Percentiles rank a stretch among this genome's conserved stretches.
Conservation (phyloP, 2,888 invertebrate genomes). For the Orchesellides sinensis region DNA sequence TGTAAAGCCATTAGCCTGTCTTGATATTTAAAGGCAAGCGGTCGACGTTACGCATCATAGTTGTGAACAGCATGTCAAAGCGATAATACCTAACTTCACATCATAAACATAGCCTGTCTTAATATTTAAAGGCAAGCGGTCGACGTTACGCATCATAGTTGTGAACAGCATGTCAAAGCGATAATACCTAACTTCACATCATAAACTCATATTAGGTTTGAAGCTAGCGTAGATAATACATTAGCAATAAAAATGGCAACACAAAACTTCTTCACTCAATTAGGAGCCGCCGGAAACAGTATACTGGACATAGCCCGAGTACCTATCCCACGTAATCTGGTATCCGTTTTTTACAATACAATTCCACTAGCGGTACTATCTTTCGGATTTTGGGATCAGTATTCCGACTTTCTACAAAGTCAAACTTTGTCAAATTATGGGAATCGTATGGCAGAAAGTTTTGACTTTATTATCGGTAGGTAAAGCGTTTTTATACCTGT, state of each 20-base stretch:
- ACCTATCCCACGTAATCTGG: neutral
- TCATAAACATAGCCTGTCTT: too few relatives aligned
- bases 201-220: too few relatives aligned
- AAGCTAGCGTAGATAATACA: neutral
- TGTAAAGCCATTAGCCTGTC: too few relatives aligned
- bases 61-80: too few relatives aligned
- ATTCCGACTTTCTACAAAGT: conserved; percentile 32
- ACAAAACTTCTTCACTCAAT: neutral
- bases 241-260: neutral
- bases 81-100: neutral
- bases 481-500: neutral
- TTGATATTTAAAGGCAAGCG: neutral
- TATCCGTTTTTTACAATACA: neutral
- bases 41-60: too few relatives aligned
- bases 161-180: too few relatives aligned
- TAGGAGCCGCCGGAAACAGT: too few relatives aligned
- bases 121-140: neutral
- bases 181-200: neutral
- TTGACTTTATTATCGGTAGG: conserved; percentile 43
- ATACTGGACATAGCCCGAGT: too few relatives aligned
- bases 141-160: too few relatives aligned
- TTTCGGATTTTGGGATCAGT: conserved; percentile 45
- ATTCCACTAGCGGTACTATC: conserved; percentile 13
- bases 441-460: conserved; percentile 3
- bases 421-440: neutral